Evolutionary conservation across 2,888 invertebrate genomes (phyloP).

Genomic region (Morinoia aosen): DNA sequence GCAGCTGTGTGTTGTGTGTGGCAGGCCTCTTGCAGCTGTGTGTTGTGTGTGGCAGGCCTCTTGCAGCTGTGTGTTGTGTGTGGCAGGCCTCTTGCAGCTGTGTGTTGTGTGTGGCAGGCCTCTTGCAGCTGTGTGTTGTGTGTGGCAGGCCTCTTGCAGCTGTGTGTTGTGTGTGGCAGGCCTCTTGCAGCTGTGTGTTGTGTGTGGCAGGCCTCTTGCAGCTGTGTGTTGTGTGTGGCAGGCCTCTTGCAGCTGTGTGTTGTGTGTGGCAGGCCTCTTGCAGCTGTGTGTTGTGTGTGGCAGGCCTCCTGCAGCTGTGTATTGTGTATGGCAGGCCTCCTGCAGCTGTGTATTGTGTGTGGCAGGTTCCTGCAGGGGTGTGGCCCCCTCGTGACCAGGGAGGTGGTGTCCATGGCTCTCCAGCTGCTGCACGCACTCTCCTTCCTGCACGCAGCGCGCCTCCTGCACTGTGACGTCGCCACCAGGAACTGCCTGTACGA

Average conservation of each 20-base stretch:
- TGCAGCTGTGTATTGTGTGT: neutral
- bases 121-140: constrained; percentile 63
- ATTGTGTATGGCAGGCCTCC: no score
- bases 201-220: constrained; percentile 64
- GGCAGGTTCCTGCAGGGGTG: constrained; percentile 67
- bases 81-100: neutral
- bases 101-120: constrained; percentile 55
- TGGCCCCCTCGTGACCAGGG: constrained; percentile 65
- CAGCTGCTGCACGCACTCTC: constrained; percentile 68
- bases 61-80: no score
- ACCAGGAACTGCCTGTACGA: constrained; percentile 69
- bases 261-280: no score
- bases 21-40: constrained; percentile 67
- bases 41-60: no score
- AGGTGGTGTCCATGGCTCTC: constrained; percentile 67
- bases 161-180: no score
- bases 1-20: neutral
- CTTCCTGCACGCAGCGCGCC: constrained; percentile 67
- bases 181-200: neutral
- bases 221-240: constrained; percentile 56
- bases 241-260: no score
- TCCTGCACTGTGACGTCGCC: constrained; percentile 68
- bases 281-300: neutral
- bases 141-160: no score
- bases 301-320: neutral